phyloP scores from a whole-genome alignment of 2,113 vertebrate genomes.

The Triplophysa dalaica region DNA sequence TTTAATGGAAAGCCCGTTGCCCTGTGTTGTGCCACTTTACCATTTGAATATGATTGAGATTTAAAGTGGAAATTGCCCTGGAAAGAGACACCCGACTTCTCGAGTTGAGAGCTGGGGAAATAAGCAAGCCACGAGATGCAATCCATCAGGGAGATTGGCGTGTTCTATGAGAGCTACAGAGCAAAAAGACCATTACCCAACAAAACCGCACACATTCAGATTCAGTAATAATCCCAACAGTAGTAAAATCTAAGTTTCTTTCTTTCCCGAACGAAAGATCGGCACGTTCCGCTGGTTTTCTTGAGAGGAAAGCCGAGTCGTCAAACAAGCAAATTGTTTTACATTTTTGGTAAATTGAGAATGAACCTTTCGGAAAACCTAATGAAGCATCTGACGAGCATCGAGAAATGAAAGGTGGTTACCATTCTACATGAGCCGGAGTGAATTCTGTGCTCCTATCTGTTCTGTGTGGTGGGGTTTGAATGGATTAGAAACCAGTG shows the following conservation, averaged over 20 bases:
- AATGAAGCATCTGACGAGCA: slow-evolving; percentile 40
- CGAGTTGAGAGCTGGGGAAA: slow-evolving; percentile 2
- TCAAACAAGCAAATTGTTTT: slow-evolving; percentile 15
- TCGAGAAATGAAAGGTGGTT: slow-evolving; percentile 23
- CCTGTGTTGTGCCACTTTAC: not conserved
- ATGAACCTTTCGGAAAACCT: slow-evolving; percentile 18
- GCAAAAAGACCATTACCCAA: slow-evolving; percentile 26
- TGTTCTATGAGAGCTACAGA: slow-evolving; percentile 3
- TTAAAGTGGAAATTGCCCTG: slow-evolving; percentile 36
- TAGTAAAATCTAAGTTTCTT: not conserved
- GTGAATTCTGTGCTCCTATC: slow-evolving; percentile 15
- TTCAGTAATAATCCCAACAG: slow-evolving; percentile 7
- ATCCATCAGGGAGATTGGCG: slow-evolving; percentile 36
- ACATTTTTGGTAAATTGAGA: slow-evolving; percentile 22
- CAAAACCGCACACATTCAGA: slow-evolving; percentile 35
- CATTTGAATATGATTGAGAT: slow-evolving; percentile 36
- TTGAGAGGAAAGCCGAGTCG: not conserved
- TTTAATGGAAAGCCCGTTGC: slow-evolving; percentile 1
- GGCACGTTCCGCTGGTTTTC: not conserved
- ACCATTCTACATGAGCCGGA: slow-evolving; percentile 23
- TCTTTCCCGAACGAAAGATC: not conserved
- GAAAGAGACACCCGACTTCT: slow-evolving; percentile 15
- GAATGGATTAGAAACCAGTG: slow-evolving; percentile 27
- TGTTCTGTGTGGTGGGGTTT: not conserved
- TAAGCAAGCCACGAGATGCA: slow-evolving; percentile 34